These are phyloP conservation scores for Trichopria drosophilae DNA, from an alignment of 2,888 invertebrate genomes.

Conservation along the genomic window DNA sequence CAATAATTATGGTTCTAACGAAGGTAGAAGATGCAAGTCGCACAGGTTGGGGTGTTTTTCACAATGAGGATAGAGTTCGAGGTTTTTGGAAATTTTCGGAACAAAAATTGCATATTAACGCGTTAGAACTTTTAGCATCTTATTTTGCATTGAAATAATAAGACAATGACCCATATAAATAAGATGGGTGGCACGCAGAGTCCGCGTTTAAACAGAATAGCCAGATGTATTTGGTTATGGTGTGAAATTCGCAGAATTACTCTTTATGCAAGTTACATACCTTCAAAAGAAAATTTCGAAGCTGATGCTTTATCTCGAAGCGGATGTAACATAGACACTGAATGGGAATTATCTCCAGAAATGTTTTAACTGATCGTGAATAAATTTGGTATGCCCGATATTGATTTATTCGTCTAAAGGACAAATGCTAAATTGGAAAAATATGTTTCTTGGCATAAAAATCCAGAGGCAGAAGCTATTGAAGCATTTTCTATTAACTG, in stretches of 20 bases:
- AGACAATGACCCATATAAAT: constrained; percentile 27
- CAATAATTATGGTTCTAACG: no score
- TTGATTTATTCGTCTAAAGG: constrained; percentile 38
- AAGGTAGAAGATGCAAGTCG: constrained; percentile 3
- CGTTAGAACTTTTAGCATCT: constrained; percentile 30
- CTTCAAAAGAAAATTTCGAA: constrained; percentile 17
- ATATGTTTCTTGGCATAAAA: constrained; percentile 38
- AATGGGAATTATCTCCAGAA: constrained; percentile 10
- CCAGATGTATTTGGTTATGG: constrained; percentile 20
- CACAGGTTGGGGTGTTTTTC: constrained; percentile 15
- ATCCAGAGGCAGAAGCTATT: constrained; percentile 30
- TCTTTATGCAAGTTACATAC: no score
- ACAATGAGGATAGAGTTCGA: constrained; percentile 10
- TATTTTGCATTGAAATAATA: constrained; percentile 32
- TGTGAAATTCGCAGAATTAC: constrained; percentile 12
- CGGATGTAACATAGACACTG: constrained; percentile 16
- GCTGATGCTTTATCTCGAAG: constrained; percentile 20
- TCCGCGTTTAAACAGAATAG: constrained; percentile 1
- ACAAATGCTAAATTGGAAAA: constrained; percentile 38
- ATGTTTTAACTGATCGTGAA: constrained; percentile 13
- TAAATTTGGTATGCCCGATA: constrained; percentile 26
- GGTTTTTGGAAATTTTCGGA: constrained; percentile 23
- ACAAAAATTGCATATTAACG: constrained; percentile 26
- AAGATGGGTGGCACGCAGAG: constrained; percentile 12
- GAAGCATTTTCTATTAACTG: constrained; percentile 38